Percentiles rank a stretch among this genome's conserved stretches.
These are phyloP conservation scores for Myotis vivesi DNA, from an alignment of 2,797 vertebrate species.

Conservation along the genomic window DNA sequence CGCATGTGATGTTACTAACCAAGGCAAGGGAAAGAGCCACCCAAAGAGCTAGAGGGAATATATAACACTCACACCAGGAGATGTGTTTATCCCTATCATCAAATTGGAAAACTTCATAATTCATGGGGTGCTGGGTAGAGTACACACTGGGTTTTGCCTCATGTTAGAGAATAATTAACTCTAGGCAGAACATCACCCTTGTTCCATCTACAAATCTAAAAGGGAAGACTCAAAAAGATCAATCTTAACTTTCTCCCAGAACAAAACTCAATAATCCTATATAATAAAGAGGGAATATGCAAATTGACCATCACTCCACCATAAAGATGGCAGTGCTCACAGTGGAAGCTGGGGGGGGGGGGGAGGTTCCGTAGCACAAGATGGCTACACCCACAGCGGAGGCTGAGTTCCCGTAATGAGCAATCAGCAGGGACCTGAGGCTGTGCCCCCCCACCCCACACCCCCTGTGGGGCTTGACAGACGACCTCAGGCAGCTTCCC, in stretches of 20 bases:
- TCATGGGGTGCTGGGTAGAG: neutral
- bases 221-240: slow-evolving; percentile 13
- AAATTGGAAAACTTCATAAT: neutral
- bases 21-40: neutral
- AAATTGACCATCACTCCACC: too few species aligned
- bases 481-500: too few species aligned
- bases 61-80: neutral
- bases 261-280: neutral
- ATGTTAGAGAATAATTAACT: neutral
- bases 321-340: too few species aligned
- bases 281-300: too few species aligned
- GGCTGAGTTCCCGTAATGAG: too few species aligned
- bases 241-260: neutral
- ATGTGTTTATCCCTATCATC: neutral
- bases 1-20: neutral
- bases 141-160: neutral
- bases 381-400: too few species aligned
- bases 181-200: neutral
- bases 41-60: neutral
- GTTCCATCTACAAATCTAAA: neutral
- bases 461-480: too few species aligned
- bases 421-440: too few species aligned
- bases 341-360: too few species aligned
- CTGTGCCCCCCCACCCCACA: too few species aligned
- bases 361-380: too few species aligned